Evolutionary conservation across 2,113 vertebrate genomes (phyloP).

Genomic region (Regulus satrapa): DNA sequence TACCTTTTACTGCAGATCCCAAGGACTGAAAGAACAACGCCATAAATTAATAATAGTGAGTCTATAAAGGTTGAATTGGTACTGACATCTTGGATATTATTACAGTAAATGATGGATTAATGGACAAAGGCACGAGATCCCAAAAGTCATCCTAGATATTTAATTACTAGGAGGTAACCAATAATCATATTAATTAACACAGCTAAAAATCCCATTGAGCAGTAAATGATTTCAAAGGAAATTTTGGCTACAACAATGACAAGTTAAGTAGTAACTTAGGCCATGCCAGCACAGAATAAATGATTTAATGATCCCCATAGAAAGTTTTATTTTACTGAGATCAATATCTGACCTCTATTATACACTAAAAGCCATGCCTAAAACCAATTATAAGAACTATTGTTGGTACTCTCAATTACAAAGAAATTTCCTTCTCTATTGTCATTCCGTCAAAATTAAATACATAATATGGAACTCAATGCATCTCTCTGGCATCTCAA

Average conservation of each 20-base stretch:
- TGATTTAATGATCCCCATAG: constrained; percentile 51
- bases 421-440: not conserved
- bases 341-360: constrained; percentile 64
- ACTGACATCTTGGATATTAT: constrained; percentile 60
- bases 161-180: constrained; percentile 65
- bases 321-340: constrained; percentile 65
- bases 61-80: constrained; percentile 47
- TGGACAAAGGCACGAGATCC: constrained; percentile 24
- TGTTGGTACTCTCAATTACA: constrained; percentile 24
- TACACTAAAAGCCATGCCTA: constrained; percentile 44
- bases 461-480: not conserved
- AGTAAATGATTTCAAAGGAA: constrained; percentile 60
- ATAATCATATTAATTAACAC: constrained; percentile 68
- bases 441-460: constrained; percentile 30
- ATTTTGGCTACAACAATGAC: constrained; percentile 57
- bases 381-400: constrained; percentile 64
- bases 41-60: constrained; percentile 36
- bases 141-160: constrained; percentile 41
- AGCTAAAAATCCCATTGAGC: constrained; percentile 55
- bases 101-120: constrained; percentile 62
- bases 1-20: not conserved
- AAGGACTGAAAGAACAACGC: not conserved
- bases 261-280: constrained; percentile 62
- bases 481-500: not conserved
- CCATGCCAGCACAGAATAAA: constrained; percentile 46